A percentile compares a stretch with the other conserved stretches of the same genome.
Conservation (phyloP, 2,888 invertebrate species). For the Brenthis ino region DNA sequence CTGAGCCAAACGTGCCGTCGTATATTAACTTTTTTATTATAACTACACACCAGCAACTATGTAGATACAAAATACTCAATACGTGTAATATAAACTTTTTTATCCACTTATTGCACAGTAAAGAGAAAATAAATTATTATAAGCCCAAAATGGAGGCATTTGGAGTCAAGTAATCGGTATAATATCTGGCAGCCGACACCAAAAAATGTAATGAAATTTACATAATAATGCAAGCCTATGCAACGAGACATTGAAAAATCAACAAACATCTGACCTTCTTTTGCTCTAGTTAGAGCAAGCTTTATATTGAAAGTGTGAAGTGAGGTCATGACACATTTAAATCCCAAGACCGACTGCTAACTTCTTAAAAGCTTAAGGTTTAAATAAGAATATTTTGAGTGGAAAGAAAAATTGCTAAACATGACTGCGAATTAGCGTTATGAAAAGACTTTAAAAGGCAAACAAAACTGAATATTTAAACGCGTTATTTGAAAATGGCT, state of each 20-base stretch:
- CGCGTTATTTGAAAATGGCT: neutral
- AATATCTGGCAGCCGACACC: neutral
- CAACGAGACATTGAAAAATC: conserved; percentile 29
- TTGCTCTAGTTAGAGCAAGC: conserved; percentile 31
- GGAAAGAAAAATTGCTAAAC: conserved; percentile 1
- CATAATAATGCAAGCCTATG: conserved; percentile 25
- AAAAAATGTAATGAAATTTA: conserved; percentile 19
- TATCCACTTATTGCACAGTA: no score
- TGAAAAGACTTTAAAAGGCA: neutral
- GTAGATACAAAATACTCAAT: no score
- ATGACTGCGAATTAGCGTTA: neutral
- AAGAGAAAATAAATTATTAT: no score
- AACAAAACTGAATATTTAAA: neutral
- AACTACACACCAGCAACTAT: no score
- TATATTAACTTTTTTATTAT: neutral
- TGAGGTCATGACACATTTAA: conserved; percentile 37
- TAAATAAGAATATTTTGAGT: conserved; percentile 20
- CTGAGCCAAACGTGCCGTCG: no score
- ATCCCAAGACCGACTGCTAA: conserved; percentile 22
- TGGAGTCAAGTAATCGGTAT: neutral
- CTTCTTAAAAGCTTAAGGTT: conserved; percentile 15
- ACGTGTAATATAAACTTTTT: no score
- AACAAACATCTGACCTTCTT: conserved; percentile 32
- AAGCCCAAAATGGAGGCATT: neutral
- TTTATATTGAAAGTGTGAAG: conserved; percentile 37